Base-by-base conservation (phyloP, 2,888 invertebrate genomes). In the Athalia rosae region DNA sequence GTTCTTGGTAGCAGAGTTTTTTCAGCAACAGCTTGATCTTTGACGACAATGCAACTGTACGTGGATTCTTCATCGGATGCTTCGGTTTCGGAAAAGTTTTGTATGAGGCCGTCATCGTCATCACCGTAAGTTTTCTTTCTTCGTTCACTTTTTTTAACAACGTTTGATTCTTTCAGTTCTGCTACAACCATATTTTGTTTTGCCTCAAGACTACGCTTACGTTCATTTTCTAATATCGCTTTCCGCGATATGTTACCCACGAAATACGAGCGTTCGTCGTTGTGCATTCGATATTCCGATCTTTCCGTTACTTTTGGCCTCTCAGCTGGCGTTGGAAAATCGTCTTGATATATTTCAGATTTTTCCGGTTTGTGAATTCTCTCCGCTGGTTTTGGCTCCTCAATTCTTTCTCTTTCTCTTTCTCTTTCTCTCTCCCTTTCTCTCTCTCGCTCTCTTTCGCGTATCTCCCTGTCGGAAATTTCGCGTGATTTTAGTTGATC, bases 41-140 rank as follows among this genome's bases (percentile, higher is more conserved):
- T 95, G 45, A 96, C 95, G 74, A 97, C 95, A 82, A 96, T 96
- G 87, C 96, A 96, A 15, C 91, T 91, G 79, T 92, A 91, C 4
- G 90, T 89, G 9, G 91, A 91, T 50, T 90, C 90, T 58, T 90
- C 90, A 66, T 91, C 90, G 9, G 90, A 90, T 0, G 88, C 88
- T 76, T 90, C 89, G 3, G 88, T 89, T 77, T 90, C 90, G 43
- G 88, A 87, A 56, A 87, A 89, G 43, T 86, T 87, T 78, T 88
- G 87, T 5, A 84, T 84, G 4, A 87, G 77, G 3, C 88, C 89
- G 76, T 87, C 84, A 43, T 87, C 89, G 73, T 87, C 87, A 5
- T 83, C 83, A 1, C 84, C 86, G 76, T 89, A 88, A 43, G 80
- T 80, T 74, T 87, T 88, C 78, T 86, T 86, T 13, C 88, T 83